These are phyloP conservation scores for Pelecanus crispus DNA, from an alignment of 2,113 vertebrate genomes.

Conservation along the genomic window DNA sequence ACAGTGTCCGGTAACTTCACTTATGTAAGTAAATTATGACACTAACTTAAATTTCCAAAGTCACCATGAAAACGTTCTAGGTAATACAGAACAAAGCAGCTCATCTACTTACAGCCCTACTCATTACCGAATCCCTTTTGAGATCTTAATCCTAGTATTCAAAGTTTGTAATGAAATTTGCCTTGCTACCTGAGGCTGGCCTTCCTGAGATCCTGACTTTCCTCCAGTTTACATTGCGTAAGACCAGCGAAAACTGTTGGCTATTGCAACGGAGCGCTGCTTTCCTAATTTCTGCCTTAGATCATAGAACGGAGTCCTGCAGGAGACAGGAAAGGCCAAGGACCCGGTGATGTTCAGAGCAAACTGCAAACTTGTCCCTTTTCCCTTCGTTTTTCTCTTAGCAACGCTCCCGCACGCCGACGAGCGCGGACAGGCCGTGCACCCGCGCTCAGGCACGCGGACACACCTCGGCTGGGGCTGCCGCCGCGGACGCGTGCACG, in stretches of 20 bases:
- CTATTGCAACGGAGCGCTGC: not conserved
- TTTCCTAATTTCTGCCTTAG: not conserved
- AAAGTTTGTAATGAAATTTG: not conserved
- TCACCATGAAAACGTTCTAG: not conserved
- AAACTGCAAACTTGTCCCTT: not conserved
- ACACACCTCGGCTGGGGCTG: not conserved
- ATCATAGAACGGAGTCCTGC: not conserved
- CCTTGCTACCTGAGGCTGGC: not conserved
- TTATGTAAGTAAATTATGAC: not conserved
- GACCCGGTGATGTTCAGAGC: not conserved
- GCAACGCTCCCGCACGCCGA: not conserved
- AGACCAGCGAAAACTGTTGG: constrained; percentile 19
- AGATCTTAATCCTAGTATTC: not conserved
- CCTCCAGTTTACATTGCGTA: not conserved
- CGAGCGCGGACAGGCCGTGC: accelerated
- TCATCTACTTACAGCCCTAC: not conserved
- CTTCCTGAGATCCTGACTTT: not conserved
- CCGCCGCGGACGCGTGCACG: accelerated
- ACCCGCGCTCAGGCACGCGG: not conserved
- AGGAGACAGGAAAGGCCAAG: constrained; percentile 1
- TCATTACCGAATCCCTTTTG: not conserved
- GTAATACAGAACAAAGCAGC: not conserved
- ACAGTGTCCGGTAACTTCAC: too few relatives aligned
- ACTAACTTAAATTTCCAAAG: not conserved
- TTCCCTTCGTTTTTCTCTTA: not conserved